These are phyloP conservation scores for Panopea generosa DNA, from an alignment of 2,888 invertebrate species.

Conservation along the genomic window DNA sequence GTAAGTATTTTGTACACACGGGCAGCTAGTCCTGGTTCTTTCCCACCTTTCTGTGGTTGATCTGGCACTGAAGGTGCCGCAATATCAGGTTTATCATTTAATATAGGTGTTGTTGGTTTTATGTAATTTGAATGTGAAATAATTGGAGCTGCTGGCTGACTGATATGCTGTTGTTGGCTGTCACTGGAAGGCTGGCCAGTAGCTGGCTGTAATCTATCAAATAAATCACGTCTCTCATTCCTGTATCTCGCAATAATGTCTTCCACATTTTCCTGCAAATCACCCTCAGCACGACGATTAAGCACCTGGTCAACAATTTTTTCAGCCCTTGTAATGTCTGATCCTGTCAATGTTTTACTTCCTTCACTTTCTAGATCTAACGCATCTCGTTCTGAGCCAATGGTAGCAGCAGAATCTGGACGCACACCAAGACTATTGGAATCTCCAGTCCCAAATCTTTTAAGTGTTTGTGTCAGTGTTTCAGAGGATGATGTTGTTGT, in stretches of 20 bases:
- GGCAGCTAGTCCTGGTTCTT: conserved; percentile 46
- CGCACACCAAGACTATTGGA: conserved; percentile 45
- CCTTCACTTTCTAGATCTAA: conserved; percentile 45
- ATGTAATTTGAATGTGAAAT: too few relatives aligned
- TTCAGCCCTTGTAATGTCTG: conserved; percentile 52
- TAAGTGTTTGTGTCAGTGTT: conserved; percentile 40
- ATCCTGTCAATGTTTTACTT: conserved; percentile 37
- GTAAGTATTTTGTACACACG: conserved; percentile 59
- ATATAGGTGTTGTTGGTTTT: not conserved
- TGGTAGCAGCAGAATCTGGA: conserved; percentile 52
- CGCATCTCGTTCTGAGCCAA: conserved; percentile 38
- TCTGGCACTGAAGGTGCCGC: not conserved
- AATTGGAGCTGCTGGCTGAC: not conserved
- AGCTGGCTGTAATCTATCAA: conserved; percentile 59
- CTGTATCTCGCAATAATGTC: conserved; percentile 72
- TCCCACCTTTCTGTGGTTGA: conserved; percentile 11
- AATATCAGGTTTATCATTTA: not conserved
- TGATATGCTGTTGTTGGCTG: not conserved
- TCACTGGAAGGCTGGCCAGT: not conserved
- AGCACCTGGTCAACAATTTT: conserved; percentile 56
- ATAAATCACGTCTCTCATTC: conserved; percentile 62
- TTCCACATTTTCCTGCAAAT: conserved; percentile 67
- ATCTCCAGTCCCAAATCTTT: conserved; percentile 23
- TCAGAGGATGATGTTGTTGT: conserved; percentile 60
- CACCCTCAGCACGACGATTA: conserved; percentile 53